These are phyloP conservation scores for Kryptopterus vitreolus DNA, from an alignment of 2,797 vertebrate species.

Conservation along the genomic window DNA sequence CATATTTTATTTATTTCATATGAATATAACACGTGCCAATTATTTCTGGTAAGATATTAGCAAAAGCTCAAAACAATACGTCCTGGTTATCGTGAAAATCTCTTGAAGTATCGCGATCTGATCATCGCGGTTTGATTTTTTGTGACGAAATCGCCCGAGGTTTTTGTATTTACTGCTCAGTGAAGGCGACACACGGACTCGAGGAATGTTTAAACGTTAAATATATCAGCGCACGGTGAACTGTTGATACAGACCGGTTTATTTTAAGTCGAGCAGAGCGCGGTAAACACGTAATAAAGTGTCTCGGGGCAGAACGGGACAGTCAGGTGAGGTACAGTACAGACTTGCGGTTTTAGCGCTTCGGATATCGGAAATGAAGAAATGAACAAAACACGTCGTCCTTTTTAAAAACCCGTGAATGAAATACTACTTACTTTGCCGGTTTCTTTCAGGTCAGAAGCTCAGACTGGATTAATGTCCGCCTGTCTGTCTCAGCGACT, in stretches of 20 bases:
- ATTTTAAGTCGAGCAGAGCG: neutral
- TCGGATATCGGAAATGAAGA: neutral
- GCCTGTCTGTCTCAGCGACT: neutral
- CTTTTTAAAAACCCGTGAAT: neutral
- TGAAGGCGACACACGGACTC: neutral
- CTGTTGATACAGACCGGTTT: too few species aligned
- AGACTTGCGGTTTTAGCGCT: neutral
- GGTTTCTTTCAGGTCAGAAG: neutral
- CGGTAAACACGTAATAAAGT: neutral
- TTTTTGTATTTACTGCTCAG: neutral
- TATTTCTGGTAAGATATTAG: too few species aligned
- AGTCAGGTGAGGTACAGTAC: neutral
- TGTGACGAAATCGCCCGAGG: neutral
- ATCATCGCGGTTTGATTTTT: neutral
- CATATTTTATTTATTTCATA: too few species aligned
- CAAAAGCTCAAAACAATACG: neutral
- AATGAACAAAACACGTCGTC: neutral
- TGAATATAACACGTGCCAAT: too few species aligned
- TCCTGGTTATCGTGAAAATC: neutral
- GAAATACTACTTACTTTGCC: constrained; percentile 18
- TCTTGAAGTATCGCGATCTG: too few species aligned
- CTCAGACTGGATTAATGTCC: neutral
- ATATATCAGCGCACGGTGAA: neutral
- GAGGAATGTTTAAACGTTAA: neutral
- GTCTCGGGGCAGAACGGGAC: neutral